Percentiles rank a stretch among this genome's conserved stretches.
Conservation (phyloP, 2,113 vertebrate genomes). For the Egretta garzetta region DNA sequence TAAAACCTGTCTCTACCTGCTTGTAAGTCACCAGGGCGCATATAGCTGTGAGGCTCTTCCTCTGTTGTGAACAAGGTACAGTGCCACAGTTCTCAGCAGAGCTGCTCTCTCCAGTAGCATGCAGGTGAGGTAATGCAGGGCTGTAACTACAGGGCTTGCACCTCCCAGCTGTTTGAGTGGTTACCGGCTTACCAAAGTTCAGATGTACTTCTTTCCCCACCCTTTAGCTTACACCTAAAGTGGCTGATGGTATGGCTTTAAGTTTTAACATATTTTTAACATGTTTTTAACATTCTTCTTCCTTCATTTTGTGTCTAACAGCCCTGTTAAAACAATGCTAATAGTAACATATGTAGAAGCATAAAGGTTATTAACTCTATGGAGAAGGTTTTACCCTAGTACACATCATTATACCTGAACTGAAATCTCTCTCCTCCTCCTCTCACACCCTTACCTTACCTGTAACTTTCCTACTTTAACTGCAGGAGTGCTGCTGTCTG, state of each 20-base stretch:
- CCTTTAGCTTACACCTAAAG: not conserved
- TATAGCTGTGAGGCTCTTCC: not conserved
- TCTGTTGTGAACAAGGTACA: not conserved
- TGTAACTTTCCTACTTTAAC: not conserved
- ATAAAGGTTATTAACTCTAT: not conserved
- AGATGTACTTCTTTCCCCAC: not conserved
- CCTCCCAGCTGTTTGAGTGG: not conserved
- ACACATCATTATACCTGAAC: not conserved
- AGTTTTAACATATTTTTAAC: not conserved
- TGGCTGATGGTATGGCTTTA: not conserved
- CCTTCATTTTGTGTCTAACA: not conserved
- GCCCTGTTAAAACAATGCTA: not conserved
- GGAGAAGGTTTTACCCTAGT: not conserved
- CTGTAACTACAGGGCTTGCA: not conserved
- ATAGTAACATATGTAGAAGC: not conserved
- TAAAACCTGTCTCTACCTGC: slow-evolving; percentile 23
- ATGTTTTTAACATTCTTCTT: not conserved
- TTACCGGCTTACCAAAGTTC: not conserved
- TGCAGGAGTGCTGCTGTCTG: not conserved
- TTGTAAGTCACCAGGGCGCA: not conserved
- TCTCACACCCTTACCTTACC: not conserved
- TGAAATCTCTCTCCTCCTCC: not conserved
- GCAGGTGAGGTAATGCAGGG: not conserved
- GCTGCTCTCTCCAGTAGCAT: not conserved
- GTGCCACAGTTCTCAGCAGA: not conserved